A percentile compares a stretch with the other conserved stretches of the same genome.
These are phyloP conservation scores for Hippasteria phrygiana DNA, from an alignment of 53 echinoderm and acorn worm genomes.

Conservation along the genomic window DNA sequence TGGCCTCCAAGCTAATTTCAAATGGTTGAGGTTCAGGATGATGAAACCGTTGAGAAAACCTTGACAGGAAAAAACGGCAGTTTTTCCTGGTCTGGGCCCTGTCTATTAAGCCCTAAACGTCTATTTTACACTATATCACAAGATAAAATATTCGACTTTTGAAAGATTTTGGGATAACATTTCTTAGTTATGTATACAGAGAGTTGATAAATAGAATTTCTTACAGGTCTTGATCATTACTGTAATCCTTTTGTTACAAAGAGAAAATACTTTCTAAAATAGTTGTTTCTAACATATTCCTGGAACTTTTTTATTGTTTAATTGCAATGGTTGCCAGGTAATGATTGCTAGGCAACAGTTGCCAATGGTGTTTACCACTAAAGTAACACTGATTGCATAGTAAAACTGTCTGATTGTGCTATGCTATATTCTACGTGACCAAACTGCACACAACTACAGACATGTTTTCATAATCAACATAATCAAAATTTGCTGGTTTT, in stretches of 20 bases:
- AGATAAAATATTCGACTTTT: constrained; percentile 39
- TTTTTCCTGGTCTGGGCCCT: no score
- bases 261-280: constrained; percentile 3
- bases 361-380: constrained; percentile 6
- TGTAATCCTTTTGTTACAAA: not conserved
- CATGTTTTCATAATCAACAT: not conserved
- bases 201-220: constrained; percentile 23
- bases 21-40: no score
- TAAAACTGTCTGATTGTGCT: constrained; percentile 3
- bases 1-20: no score
- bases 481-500: not conserved
- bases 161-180: constrained; percentile 50
- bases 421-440: not conserved
- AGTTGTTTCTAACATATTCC: not conserved
- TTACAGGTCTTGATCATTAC: not conserved
- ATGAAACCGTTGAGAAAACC: no score
- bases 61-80: no score
- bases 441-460: not conserved
- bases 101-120: no score
- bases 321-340: constrained; percentile 3
- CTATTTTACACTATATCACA: constrained; percentile 41
- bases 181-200: not conserved
- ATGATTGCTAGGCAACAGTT: constrained; percentile 3
- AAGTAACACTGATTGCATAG: constrained; percentile 54
- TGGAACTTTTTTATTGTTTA: no score